Conservation (phyloP, 2,888 invertebrate species). For the Drosophila mercatorum region DNA sequence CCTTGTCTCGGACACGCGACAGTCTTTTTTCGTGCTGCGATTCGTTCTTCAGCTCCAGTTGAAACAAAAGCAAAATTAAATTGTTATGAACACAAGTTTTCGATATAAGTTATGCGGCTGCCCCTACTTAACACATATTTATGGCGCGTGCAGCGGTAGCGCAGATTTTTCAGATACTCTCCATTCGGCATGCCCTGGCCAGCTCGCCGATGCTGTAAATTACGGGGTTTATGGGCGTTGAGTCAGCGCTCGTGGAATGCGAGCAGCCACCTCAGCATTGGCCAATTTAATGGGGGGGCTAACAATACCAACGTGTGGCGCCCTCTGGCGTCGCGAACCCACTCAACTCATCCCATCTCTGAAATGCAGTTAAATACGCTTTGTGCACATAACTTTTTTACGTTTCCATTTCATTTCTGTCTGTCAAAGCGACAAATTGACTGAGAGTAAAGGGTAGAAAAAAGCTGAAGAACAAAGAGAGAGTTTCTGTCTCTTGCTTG, state of each 20-base stretch:
- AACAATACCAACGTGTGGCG: slow-evolving; percentile 33
- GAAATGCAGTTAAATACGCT: slow-evolving; percentile 24
- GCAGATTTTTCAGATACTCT: slow-evolving; percentile 71
- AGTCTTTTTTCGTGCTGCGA: slow-evolving; percentile 56
- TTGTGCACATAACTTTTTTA: slow-evolving; percentile 32
- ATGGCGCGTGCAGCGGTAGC: slow-evolving; percentile 80
- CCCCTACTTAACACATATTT: slow-evolving; percentile 78
- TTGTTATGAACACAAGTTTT: slow-evolving; percentile 79
- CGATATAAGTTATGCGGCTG: slow-evolving; percentile 70
- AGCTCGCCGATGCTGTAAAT: slow-evolving; percentile 53
- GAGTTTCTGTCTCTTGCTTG: too few species aligned
- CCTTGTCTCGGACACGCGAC: slow-evolving; percentile 77
- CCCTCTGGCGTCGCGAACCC: slow-evolving; percentile 29
- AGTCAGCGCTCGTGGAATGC: slow-evolving; percentile 56
- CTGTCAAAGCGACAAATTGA: slow-evolving; percentile 7
- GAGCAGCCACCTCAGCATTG: slow-evolving; percentile 1
- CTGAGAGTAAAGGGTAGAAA: not conserved
- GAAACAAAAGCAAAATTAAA: slow-evolving; percentile 79
- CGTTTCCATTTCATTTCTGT: slow-evolving; percentile 28
- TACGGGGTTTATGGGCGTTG: slow-evolving; percentile 54
- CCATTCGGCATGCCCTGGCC: slow-evolving; percentile 12
- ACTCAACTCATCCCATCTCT: slow-evolving; percentile 8
- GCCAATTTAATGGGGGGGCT: slow-evolving; percentile 31
- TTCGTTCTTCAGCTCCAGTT: slow-evolving; percentile 28
- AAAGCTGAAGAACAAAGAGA: not conserved